Conservation (phyloP, 1,140 invertebrate genomes). For the Trissolcus basalis region DNA sequence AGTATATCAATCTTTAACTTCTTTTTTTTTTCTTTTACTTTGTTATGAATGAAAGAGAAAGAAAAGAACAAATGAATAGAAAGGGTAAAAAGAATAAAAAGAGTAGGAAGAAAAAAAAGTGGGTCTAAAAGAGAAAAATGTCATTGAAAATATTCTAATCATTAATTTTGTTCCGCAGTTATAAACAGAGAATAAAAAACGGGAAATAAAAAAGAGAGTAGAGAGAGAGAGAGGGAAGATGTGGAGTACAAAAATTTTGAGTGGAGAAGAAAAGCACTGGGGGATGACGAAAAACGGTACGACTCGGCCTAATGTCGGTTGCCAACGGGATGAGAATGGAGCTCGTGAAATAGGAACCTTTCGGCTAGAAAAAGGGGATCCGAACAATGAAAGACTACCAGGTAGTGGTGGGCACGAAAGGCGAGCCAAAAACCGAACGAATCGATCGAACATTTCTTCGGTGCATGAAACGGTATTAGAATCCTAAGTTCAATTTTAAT, state of each 20-base stretch:
- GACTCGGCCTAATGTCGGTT: conserved; percentile 50
- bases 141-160: too few species aligned
- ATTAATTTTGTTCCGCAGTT: too few species aligned
- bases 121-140: too few species aligned
- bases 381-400: conserved; percentile 54
- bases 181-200: too few species aligned
- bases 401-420: conserved; percentile 34
- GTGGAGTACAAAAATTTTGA: conserved; percentile 31
- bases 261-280: conserved; percentile 3
- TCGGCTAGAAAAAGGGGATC: conserved; percentile 44
- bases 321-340: conserved; percentile 52
- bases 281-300: conserved; percentile 19
- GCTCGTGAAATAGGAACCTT: conserved; percentile 54
- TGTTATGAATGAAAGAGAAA: too few species aligned
- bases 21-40: too few species aligned
- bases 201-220: background rate
- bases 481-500: background rate
- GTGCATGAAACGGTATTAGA: conserved; percentile 30
- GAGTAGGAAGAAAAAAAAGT: too few species aligned
- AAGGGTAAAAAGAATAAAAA: too few species aligned
- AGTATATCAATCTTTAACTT: too few species aligned
- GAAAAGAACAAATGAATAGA: too few species aligned
- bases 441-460: conserved; percentile 55
- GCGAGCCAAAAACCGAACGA: conserved; percentile 20
- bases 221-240: conserved; percentile 24